Evolutionary conservation across 2,888 invertebrate species (phyloP).

Genomic region (Drosophila putrida): DNA sequence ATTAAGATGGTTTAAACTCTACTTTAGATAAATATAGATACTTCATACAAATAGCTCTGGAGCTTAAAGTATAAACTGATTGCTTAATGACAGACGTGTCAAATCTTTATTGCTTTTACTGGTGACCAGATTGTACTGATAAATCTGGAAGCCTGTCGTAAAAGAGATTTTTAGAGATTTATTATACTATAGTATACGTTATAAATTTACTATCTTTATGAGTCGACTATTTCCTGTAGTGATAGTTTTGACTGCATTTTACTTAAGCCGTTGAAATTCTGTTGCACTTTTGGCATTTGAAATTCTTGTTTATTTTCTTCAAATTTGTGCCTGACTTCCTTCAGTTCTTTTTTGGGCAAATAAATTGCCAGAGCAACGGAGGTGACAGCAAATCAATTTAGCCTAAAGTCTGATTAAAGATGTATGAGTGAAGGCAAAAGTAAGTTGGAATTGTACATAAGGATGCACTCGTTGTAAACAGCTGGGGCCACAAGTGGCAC

Average conservation of each 20-base stretch:
- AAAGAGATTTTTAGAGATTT: background rate
- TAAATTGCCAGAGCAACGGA: conserved; percentile 34
- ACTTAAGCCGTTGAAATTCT: background rate
- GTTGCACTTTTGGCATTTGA: background rate
- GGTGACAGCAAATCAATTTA: conserved; percentile 42
- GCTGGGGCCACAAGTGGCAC: conserved; percentile 25
- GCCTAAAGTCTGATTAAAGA: conserved; percentile 39
- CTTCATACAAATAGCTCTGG: background rate
- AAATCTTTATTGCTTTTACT: conserved; percentile 5
- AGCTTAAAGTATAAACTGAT: background rate
- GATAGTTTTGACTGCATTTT: background rate
- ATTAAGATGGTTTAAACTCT: conserved; percentile 8
- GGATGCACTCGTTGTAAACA: conserved; percentile 46
- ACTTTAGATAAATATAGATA: conserved; percentile 11
- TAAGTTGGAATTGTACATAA: conserved; percentile 30
- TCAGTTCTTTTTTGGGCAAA: conserved; percentile 1
- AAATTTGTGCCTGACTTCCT: background rate
- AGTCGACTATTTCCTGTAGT: background rate
- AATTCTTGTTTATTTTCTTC: background rate
- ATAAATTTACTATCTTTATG: conserved; percentile 19
- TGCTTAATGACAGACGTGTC: background rate
- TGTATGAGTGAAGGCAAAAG: conserved; percentile 24
- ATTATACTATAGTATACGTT: no score
- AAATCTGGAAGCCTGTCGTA: conserved; percentile 7
- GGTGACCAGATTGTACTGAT: background rate